These are phyloP conservation scores for Falco punctatus DNA, from an alignment of 2,113 vertebrate species.

Conservation along the genomic window DNA sequence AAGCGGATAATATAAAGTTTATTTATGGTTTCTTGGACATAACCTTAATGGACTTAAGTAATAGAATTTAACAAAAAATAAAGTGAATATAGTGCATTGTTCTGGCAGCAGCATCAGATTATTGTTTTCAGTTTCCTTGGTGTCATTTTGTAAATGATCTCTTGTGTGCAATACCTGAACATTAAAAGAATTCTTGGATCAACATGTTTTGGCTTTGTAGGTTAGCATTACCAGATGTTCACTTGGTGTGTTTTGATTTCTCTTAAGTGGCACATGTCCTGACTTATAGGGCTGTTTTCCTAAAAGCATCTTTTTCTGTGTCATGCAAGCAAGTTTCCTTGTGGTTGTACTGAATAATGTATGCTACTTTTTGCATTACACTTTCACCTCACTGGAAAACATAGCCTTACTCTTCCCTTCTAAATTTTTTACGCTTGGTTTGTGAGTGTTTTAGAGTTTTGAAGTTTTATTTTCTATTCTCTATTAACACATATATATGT, in stretches of 20 bases:
- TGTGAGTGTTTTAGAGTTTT: not conserved
- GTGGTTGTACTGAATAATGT: not conserved
- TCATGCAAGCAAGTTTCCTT: not conserved
- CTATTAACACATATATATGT: too few relatives aligned
- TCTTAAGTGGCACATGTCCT: fast-evolving
- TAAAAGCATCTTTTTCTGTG: not conserved
- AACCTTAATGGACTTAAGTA: constrained; percentile 44
- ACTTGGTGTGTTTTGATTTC: not conserved
- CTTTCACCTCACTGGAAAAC: not conserved
- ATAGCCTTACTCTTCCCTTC: not conserved
- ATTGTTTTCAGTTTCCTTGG: not conserved
- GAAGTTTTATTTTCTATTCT: not conserved
- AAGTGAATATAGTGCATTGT: not conserved
- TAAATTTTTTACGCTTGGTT: not conserved
- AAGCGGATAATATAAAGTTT: constrained; percentile 38
- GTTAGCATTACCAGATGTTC: not conserved
- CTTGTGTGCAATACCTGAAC: not conserved
- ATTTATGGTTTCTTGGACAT: constrained; percentile 50
- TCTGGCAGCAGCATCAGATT: not conserved
- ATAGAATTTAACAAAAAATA: not conserved
- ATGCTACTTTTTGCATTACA: not conserved
- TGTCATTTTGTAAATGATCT: not conserved
- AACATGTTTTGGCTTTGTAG: not conserved
- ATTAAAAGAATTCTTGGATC: not conserved
- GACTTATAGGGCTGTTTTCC: not conserved